Evolutionary conservation across 2,888 invertebrate species (phyloP).

Genomic region (Oscheius onirici): DNA sequence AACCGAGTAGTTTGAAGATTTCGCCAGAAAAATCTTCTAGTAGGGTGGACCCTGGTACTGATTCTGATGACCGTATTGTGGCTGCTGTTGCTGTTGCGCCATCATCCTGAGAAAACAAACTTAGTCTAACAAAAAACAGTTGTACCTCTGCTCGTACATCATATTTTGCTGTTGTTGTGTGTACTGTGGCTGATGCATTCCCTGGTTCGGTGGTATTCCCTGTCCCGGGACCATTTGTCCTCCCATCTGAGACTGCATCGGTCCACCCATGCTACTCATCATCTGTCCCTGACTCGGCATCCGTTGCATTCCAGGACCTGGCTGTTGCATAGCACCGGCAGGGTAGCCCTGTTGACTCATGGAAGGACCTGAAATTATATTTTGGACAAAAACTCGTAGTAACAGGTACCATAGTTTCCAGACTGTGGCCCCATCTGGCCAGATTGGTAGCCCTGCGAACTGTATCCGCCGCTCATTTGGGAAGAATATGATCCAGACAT

Average conservation of each 20-base stretch:
- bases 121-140: background rate
- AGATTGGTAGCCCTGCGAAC: background rate
- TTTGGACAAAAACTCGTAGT: background rate
- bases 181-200: constrained; percentile 13
- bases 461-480: constrained; percentile 1
- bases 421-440: background rate
- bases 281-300: constrained; percentile 9
- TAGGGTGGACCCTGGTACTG: background rate
- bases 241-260: background rate
- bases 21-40: background rate
- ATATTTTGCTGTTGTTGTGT: constrained; percentile 16
- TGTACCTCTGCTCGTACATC: constrained; percentile 26
- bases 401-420: background rate
- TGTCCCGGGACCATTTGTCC: background rate
- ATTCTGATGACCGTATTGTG: constrained; percentile 10
- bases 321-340: background rate
- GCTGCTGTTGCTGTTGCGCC: constrained; percentile 2
- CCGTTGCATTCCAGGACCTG: background rate
- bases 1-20: too few species aligned
- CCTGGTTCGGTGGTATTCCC: background rate
- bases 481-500: background rate
- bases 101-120: constrained; percentile 12
- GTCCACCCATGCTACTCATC: background rate
- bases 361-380: background rate
- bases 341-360: constrained; percentile 1